Evolutionary conservation across 2,113 vertebrate genomes (phyloP), one percentile per base, ranked within the genome.

Genomic region (Eptesicus fuscus): DNA sequence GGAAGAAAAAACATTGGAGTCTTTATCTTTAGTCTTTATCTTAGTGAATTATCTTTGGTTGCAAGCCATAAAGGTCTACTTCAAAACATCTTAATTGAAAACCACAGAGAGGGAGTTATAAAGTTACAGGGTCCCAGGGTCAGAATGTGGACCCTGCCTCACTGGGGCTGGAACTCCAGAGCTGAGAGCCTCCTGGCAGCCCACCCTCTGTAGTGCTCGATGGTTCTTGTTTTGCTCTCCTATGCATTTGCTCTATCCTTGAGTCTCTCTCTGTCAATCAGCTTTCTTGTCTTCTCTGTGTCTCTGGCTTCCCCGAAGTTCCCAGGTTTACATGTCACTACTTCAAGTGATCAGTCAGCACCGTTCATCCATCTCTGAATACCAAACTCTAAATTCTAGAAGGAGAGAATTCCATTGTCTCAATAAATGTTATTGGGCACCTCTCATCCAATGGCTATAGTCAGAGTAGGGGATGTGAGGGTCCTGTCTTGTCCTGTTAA

Each of bases 1-100:
- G 16, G 71, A 87, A 44, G 61, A 44, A 80, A 88, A 95, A 73
- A 13, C 12, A 25, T n/a, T 56, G 37, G 37, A 10, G 4, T 83
- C 40, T 82, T 91, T 88, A 70, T 14, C 10, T 25, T 44, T 56
- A 20, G 20, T 56, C 53, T 56, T 56, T 56, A 40, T 67, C 53
- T 87, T 87, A 47, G 35, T 83, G 51, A 83, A 30, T 69, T 49
- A 47, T 90, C 49, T 88, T 95, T 93, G 77, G 47, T 59, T 93
- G 59, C 42, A 80, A 79, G 32, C 56, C 56, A 17, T 47, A 42
- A 49, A 69, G 87, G 25, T 14, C 28, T 40, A 47, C 89, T 77
- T 89, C 30, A 85, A 37, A 85, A 44, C 12, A 61, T 84, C 49
- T 79, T 80, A 74, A 40, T 70, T 74, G 53, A 88, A 95, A 79